Conservation (phyloP, 2,888 invertebrate species). For the Rutpela maculata region DNA sequence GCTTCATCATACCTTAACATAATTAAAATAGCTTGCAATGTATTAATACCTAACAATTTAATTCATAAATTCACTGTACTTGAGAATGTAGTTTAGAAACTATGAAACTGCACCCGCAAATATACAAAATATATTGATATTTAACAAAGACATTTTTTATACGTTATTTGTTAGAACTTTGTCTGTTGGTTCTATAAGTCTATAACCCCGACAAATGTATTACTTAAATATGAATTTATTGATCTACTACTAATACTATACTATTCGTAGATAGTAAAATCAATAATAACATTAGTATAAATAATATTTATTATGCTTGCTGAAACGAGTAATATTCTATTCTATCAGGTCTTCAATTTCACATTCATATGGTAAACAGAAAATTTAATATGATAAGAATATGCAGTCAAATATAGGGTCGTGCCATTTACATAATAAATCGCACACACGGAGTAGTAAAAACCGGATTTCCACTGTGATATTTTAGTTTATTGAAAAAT, state of each 20-base stretch:
- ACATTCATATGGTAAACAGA: constrained; percentile 7
- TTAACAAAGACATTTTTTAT: no score
- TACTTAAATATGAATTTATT: background rate
- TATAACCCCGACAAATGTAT: no score
- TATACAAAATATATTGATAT: no score
- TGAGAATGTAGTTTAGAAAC: no score
- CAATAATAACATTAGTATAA: background rate
- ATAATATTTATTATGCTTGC: background rate
- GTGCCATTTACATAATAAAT: constrained; percentile 10
- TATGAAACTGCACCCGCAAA: no score
- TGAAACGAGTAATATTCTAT: background rate
- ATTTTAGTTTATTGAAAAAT: constrained; percentile 9
- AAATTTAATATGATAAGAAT: constrained; percentile 3
- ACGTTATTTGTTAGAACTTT: no score
- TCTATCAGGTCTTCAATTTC: background rate
- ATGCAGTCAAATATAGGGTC: constrained; percentile 7
- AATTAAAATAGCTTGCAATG: no score
- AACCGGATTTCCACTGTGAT: background rate
- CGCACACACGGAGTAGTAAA: constrained; percentile 5
- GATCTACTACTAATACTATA: background rate
- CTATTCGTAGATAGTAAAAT: background rate
- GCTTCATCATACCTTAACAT: no score
- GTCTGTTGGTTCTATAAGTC: no score
- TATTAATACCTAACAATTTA: no score
- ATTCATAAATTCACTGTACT: no score